Evolutionary conservation across 1,140 invertebrate species (phyloP), one percentile per base, ranked within the genome.

Genomic region (Plutomurus gul): DNA sequence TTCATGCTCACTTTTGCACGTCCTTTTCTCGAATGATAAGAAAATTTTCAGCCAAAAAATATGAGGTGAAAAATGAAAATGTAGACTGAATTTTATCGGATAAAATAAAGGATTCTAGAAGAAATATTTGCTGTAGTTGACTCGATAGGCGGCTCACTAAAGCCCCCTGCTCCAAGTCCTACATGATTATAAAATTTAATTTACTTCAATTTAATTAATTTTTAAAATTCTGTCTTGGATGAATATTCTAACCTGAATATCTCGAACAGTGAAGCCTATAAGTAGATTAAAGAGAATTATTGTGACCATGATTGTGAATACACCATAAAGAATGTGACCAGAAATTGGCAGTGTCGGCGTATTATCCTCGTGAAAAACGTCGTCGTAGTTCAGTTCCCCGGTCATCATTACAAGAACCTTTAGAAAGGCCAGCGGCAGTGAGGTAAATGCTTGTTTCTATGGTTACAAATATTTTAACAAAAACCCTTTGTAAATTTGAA

Each of bases 221-320:
- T 43, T 73, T n/a, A n/a, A n/a, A n/a, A n/a, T n/a, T n/a, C n/a
- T n/a, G n/a, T n/a, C n/a, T n/a, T n/a, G n/a, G n/a, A n/a, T n/a
- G n/a, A n/a, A n/a, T n/a, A n/a, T n/a, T n/a, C n/a, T n/a, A n/a
- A 81, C 82, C 74, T 85, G 84, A 47, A 85, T 85, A 74, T 85
- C 84, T 39, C 82, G 83, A 10, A 85, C 85, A 20, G 85, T 85
- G 20, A 85, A 81, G 71, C 85, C 85, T 56, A 86, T 83, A 1
- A 86, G 82, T 0, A 86, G 75, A 60, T 86, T 86, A 83, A 86
- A 86, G 3, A 86, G 82, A 18, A 86, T 86, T 16, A 86, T 85
- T 13, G 85, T 84, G 56, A 85, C 85, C 8, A 86, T 81, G 4
- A 86, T 81, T 1, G 86, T 77, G 77, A 86, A 86, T 1, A 84